Evolutionary conservation across 2,888 invertebrate genomes (phyloP).

Genomic region (Malthinus flaveolus): DNA sequence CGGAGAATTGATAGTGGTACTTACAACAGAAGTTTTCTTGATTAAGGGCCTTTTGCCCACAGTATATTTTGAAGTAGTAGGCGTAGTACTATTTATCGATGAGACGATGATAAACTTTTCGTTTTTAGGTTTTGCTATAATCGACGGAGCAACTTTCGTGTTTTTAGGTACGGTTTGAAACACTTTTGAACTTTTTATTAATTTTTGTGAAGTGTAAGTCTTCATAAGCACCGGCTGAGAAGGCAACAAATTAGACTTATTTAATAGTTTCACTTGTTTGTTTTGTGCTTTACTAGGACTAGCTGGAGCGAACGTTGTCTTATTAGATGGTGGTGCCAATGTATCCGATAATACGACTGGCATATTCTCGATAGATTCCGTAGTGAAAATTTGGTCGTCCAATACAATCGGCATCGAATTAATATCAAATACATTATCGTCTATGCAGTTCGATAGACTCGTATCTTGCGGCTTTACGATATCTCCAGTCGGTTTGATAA

Average conservation of each 20-base stretch:
- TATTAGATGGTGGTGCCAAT: background rate
- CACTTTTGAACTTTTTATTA: slow-evolving; percentile 31
- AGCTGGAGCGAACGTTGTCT: slow-evolving; percentile 29
- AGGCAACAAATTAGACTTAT: slow-evolving; percentile 31
- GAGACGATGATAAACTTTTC: slow-evolving; percentile 43
- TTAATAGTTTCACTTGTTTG: slow-evolving; percentile 35
- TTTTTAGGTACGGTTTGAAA: slow-evolving; percentile 38
- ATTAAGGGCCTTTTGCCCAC: slow-evolving; percentile 55
- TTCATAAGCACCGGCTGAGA: slow-evolving; percentile 22
- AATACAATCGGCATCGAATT: slow-evolving; percentile 77
- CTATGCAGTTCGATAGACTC: slow-evolving; percentile 37
- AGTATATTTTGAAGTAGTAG: slow-evolving; percentile 41
- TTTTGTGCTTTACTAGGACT: slow-evolving; percentile 37
- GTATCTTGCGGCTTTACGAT: slow-evolving; percentile 38
- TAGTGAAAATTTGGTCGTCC: slow-evolving; percentile 69
- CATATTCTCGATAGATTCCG: slow-evolving; percentile 70
- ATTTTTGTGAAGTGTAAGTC: slow-evolving; percentile 29
- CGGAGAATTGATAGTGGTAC: slow-evolving; percentile 15
- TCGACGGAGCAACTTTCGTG: slow-evolving; percentile 38
- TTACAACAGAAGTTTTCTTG: slow-evolving; percentile 52
- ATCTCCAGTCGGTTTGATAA: slow-evolving; percentile 52
- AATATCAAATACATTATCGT: slow-evolving; percentile 67
- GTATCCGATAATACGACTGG: slow-evolving; percentile 60
- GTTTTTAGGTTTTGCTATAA: slow-evolving; percentile 39
- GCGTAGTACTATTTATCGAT: slow-evolving; percentile 27